Base-by-base conservation (phyloP, 2,797 vertebrate species). In the Tiaroga cobitis region DNA sequence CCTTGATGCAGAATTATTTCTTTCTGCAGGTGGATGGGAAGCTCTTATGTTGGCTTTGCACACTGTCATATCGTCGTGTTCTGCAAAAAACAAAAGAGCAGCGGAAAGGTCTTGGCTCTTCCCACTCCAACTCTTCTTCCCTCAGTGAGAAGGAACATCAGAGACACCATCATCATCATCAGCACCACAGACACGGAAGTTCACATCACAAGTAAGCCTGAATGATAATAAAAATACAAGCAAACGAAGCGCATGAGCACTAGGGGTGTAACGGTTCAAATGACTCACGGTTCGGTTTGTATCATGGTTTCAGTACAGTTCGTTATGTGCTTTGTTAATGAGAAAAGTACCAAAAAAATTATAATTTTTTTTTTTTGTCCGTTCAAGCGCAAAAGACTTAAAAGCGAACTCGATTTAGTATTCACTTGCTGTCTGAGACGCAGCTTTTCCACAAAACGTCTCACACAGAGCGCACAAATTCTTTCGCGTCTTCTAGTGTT, bases 41-140 rank as follows among this genome's bases (percentile, higher is more conserved):
- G 89, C 94, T 99, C 77, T 91, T 99, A 85, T 99, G 98, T 94
- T 99, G 98, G 98, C 96, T 99, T 54, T 99, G 98, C 92, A 99
- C 98, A 0, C 94, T 99, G 84, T 99, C 98, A 8, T 99, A 99
- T 91, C 98, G 98, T 73, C 96, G 98, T n/a, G 98, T 99, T 87
- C 95, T 99, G 81, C 98, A 99, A 93, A 99, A 99, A 95, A 99
- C 98, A 75, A 99, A 99, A 93, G 98, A 99, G 87, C 98, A 99
- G 88, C 96, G 98, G 89, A 99, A 99, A 93, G 98, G 97, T 91
- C 95, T 99, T 7, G 97, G 97, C 86, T 97, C 98, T 69, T 96
- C 96, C 34, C 96, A 96, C 91, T 96, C 98, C 75, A 99, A 99
- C 92, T 97, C 98, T 91, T 97, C 98, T 11, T 98, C 97, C 1